phyloP scores from a whole-genome alignment of 2,797 vertebrate species.

The Taenioides sp. region DNA sequence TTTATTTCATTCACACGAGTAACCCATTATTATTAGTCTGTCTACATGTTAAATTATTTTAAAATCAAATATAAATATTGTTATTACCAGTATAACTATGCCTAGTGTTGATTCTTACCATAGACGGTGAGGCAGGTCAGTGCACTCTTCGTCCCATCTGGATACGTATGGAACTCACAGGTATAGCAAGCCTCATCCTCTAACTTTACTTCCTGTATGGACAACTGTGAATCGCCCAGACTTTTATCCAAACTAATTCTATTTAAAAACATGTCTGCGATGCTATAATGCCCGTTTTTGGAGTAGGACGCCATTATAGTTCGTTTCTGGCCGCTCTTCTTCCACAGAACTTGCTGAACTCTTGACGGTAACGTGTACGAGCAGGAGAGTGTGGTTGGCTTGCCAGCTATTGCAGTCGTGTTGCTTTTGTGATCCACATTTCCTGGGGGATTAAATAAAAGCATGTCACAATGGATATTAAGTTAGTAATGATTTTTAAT shows the following conservation, averaged over 20 bases:
- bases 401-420: slow-evolving; percentile 65
- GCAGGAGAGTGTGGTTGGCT: slow-evolving; percentile 64
- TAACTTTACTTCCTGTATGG: slow-evolving; percentile 53
- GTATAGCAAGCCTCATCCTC: slow-evolving; percentile 82
- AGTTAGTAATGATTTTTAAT: neutral
- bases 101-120: slow-evolving; percentile 42
- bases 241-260: slow-evolving; percentile 61
- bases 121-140: slow-evolving; percentile 71
- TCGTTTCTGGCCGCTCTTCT: slow-evolving; percentile 71
- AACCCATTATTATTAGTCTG: too few relatives aligned
- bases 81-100: neutral
- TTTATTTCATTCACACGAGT: too few relatives aligned
- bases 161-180: slow-evolving; percentile 78
- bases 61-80: neutral
- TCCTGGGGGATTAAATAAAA: slow-evolving; percentile 42
- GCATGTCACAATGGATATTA: too few relatives aligned
- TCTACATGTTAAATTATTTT: too few relatives aligned
- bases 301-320: slow-evolving; percentile 65
- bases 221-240: slow-evolving; percentile 64
- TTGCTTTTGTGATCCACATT: slow-evolving; percentile 67
- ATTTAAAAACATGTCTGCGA: slow-evolving; percentile 38
- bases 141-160: slow-evolving; percentile 62
- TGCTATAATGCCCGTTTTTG: slow-evolving; percentile 9
- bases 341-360: slow-evolving; percentile 78
- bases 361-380: slow-evolving; percentile 56